Percentiles rank a stretch among this genome's conserved stretches.
These are phyloP conservation scores for Scaptomyza caliginosa DNA, from an alignment of 2,888 invertebrate genomes.

Conservation along the genomic window DNA sequence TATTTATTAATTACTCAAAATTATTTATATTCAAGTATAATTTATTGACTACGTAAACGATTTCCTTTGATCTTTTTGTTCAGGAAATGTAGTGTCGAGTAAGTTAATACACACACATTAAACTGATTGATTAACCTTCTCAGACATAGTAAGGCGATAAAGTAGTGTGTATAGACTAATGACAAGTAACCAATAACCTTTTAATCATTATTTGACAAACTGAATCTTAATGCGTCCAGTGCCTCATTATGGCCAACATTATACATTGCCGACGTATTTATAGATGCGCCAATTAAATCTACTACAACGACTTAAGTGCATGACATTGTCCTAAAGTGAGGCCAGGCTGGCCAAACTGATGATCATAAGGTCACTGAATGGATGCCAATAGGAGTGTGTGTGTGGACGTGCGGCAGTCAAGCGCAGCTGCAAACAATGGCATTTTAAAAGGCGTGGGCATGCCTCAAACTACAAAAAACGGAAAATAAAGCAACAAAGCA, in stretches of 20 bases:
- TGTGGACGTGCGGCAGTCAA: constrained; percentile 40
- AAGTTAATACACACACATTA: neutral
- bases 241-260: constrained; percentile 16
- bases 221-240: constrained; percentile 8
- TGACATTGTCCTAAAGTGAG: constrained; percentile 34
- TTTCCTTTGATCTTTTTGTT: no score
- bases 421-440: constrained; percentile 74
- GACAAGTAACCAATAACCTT: neutral
- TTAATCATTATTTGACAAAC: neutral
- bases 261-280: constrained; percentile 18
- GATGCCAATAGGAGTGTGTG: neutral
- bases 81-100: no score
- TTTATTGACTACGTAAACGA: no score
- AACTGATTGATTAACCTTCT: neutral
- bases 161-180: neutral
- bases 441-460: constrained; percentile 66
- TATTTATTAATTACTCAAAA: neutral
- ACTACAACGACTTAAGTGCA: constrained; percentile 5
- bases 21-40: no score
- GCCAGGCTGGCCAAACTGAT: constrained; percentile 21
- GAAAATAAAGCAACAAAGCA: constrained; percentile 18
- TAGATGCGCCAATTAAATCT: constrained; percentile 16
- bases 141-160: neutral
- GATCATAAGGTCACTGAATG: constrained; percentile 50
- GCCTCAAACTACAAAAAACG: constrained; percentile 18